A percentile compares a stretch with the other conserved stretches of the same genome.
Evolutionary conservation across 2,113 vertebrate genomes (phyloP).

Genomic region (Ia io): DNA sequence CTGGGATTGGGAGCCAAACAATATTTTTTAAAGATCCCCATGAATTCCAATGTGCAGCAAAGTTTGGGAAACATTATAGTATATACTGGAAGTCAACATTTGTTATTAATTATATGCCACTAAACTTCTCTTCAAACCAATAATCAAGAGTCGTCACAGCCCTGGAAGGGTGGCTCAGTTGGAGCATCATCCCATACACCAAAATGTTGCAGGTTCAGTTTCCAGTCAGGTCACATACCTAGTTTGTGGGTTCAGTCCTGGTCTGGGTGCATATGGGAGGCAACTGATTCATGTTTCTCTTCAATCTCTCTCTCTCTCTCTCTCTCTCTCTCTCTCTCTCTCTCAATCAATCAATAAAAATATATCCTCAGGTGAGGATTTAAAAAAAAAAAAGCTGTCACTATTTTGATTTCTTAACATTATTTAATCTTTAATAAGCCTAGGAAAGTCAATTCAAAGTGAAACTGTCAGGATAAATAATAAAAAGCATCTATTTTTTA

Average conservation of each 20-base stretch:
- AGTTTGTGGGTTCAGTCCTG: background rate
- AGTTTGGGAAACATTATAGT: background rate
- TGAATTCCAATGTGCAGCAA: background rate
- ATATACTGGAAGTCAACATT: background rate
- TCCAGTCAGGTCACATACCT: background rate
- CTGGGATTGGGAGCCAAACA: background rate
- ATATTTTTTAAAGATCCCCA: background rate
- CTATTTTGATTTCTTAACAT: slow-evolving; percentile 3
- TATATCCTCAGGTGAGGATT: background rate
- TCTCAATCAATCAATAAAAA: background rate
- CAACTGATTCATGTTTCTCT: background rate
- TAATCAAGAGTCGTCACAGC: background rate
- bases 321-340: background rate
- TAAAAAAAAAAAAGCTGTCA: background rate
- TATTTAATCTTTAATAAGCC: slow-evolving; percentile 16
- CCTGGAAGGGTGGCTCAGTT: background rate
- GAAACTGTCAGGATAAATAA: background rate
- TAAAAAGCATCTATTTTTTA: background rate
- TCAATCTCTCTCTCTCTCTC: background rate
- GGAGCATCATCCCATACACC: background rate
- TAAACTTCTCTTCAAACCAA: slow-evolving; percentile 10
- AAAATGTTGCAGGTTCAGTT: background rate
- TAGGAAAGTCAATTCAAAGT: background rate
- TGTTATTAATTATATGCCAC: slow-evolving; percentile 18
- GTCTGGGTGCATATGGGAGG: background rate